phyloP scores from a whole-genome alignment of 2,797 vertebrate genomes.

The Coracias cyanogaster region DNA sequence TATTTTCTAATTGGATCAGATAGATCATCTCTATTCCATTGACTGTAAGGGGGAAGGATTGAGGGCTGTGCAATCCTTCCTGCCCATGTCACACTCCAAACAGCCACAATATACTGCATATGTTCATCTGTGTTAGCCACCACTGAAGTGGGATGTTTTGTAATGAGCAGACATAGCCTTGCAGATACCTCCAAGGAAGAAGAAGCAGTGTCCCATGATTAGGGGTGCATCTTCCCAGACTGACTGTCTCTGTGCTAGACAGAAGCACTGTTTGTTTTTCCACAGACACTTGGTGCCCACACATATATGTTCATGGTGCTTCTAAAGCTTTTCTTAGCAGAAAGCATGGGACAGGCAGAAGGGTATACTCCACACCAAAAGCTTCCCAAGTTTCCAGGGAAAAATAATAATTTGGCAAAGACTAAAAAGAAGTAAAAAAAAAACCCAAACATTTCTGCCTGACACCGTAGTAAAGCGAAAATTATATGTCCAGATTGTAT shows the following conservation, averaged over 20 bases:
- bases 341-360: neutral
- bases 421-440: neutral
- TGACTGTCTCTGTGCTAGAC: neutral
- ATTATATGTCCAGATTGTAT: neutral
- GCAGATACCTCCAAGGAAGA: neutral
- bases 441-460: neutral
- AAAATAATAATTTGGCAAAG: neutral
- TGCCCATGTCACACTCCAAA: fast-evolving
- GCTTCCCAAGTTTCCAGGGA: neutral
- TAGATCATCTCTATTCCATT: neutral
- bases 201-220: neutral
- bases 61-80: neutral
- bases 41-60: neutral
- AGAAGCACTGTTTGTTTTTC: neutral
- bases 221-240: neutral
- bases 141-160: neutral
- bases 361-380: neutral
- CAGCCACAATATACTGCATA: neutral
- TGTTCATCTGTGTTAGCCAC: neutral
- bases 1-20: neutral
- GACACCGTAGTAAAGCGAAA: neutral
- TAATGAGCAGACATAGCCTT: neutral
- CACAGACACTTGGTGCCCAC: neutral
- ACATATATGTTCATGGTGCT: neutral
- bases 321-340: neutral